These are phyloP conservation scores for Mohoua ochrocephala DNA, from an alignment of 2,113 vertebrate genomes.

Conservation along the genomic window DNA sequence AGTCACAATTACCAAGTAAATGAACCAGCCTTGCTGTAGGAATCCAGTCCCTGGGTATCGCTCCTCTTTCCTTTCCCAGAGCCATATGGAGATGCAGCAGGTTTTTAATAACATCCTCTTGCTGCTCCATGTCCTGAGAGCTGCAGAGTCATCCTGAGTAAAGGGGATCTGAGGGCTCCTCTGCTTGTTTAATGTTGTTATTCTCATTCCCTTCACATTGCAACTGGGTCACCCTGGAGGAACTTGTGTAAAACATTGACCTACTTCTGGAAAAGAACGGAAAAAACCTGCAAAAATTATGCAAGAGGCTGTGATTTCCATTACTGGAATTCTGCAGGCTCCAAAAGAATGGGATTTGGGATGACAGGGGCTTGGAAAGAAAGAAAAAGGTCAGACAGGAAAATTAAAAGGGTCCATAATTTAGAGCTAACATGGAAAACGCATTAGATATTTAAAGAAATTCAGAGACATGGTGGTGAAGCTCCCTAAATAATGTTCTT, in stretches of 20 bases:
- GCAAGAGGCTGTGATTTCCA: background rate
- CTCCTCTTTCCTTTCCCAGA: background rate
- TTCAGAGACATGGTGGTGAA: background rate
- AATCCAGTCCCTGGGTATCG: background rate
- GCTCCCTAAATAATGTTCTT: background rate
- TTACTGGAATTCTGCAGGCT: background rate
- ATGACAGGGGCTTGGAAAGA: background rate
- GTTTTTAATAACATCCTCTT: background rate
- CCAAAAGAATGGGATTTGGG: rapidly evolving
- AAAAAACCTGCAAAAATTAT: background rate
- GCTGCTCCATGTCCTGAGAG: background rate
- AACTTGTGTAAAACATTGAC: background rate
- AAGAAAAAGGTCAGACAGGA: background rate
- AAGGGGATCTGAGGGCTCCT: background rate
- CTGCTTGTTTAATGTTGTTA: background rate
- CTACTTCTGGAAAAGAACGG: background rate
- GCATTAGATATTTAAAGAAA: background rate
- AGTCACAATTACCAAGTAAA: background rate
- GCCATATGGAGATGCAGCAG: background rate
- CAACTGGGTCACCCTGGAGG: background rate
- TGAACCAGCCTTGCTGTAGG: background rate
- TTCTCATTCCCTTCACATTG: background rate
- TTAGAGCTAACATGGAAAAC: background rate
- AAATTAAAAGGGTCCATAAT: background rate
- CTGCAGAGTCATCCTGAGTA: background rate